Base-by-base conservation (phyloP, 2,113 vertebrate species). In the Epinephelus moara region DNA sequence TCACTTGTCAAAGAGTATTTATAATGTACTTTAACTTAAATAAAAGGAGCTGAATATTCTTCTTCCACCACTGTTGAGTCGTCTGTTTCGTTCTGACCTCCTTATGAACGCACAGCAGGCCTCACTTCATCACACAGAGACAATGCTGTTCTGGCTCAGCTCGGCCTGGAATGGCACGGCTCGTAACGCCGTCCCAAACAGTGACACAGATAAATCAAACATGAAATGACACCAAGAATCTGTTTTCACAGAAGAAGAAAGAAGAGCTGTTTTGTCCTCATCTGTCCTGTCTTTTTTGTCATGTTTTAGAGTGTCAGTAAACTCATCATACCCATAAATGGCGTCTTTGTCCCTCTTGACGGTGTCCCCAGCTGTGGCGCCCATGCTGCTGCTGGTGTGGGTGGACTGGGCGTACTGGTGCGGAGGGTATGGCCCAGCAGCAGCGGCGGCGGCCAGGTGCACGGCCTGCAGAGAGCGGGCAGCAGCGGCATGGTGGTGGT, bases 261-360 rank as follows among this genome's bases (percentile, higher is more conserved):
- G 45, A 30, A 11, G 8, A 59, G 18, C 2, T 9, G 21, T 42
- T n/a, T 12, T 25, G 11, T 18, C 57, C 18, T 42, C 40, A 25
- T 56, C 6, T 17, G 50, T 40, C 18, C 2, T 69, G 1, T 40
- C 33, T 37, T 2, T 15, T 13, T 2, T 13, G 18, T 10, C 21
- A 15, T 42, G 40, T 61, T 70, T 56, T 33, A 59, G 17, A 27
- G 33, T 18, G 23, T 69, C 30, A 40, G 63, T 76, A 81, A 93
- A 70, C 81, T 72, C 92, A 91, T 96, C 97, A 68, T 95, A 98
- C 97, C 98, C 97, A 93, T 98, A 99, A 96, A 99, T 98, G 95
- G 97, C 95, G 95, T 98, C 97, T 96, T 97, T 98, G 96, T 98
- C 97, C 95, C 97, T 96, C 95, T 97, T 97, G 90, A 96, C 92